Percentiles rank a stretch among this genome's conserved stretches.
Conservation (phyloP, 2,797 vertebrate species). For the Diglossa cyanea region DNA sequence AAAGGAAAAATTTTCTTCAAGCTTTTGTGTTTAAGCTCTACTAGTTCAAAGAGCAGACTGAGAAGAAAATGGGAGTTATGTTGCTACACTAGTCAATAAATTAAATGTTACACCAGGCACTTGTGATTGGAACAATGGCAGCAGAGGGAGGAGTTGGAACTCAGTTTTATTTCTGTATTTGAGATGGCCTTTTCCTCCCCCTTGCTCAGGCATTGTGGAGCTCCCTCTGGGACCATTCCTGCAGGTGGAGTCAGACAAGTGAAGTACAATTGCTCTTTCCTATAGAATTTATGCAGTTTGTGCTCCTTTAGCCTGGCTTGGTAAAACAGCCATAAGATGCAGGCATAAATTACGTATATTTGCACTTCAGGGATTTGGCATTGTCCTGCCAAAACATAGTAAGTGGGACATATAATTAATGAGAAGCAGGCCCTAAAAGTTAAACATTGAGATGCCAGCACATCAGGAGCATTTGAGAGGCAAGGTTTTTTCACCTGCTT, state of each 20-base stretch:
- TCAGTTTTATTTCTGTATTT: neutral
- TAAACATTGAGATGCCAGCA: neutral
- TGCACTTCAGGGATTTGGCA: neutral
- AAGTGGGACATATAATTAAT: neutral
- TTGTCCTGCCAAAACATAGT: neutral
- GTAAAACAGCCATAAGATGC: neutral
- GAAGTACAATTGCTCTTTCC: neutral
- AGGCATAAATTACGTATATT: constrained; percentile 35
- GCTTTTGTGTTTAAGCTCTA: neutral
- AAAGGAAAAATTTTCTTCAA: neutral
- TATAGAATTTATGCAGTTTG: neutral
- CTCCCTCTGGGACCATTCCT: neutral
- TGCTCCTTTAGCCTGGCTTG: neutral
- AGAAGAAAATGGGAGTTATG: neutral
- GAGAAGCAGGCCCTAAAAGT: constrained; percentile 7
- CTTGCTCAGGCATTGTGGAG: rapidly evolving
- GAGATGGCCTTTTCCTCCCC: neutral
- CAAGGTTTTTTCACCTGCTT: constrained; percentile 44
- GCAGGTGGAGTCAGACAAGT: neutral
- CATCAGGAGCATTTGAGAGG: neutral
- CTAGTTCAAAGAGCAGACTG: neutral
- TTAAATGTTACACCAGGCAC: neutral
- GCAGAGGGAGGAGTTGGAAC: neutral
- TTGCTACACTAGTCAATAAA: neutral
- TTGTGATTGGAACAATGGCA: neutral